Evolutionary conservation across 1,140 invertebrate genomes (phyloP), one percentile per base, ranked within the genome.

Genomic region (Oppia nitens): DNA sequence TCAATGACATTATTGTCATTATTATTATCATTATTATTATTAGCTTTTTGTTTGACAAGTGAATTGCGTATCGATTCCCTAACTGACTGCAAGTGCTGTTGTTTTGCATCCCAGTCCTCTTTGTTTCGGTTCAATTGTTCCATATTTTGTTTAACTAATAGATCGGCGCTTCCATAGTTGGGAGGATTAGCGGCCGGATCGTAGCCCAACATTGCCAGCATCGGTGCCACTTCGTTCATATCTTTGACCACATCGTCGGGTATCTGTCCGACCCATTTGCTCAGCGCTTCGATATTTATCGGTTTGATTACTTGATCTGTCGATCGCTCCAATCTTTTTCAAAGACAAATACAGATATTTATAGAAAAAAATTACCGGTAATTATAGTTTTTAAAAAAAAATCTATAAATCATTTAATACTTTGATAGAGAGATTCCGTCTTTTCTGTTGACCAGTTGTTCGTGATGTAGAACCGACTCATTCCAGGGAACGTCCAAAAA

Each of bases 291-390:
- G 60, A 92, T 73, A 76, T 98, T 98, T 14, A 98, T 84, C 4
- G 95, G 92, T 71, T 96, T 96, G 69, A 97, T 90, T 54, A 98
- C 93, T 78, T 98, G 94, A 76, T 98, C 94, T 61, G 91, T 94
- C 17, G 93, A 97, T 57, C 92, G 79, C 74, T 98, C 94, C 65
- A 93, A 87, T 74, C 91, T 96, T 76, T 51, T 6, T 51, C 14
- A 28, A 9, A 9, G 49, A 25, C 6, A 51, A 25, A 9, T 76
- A 76, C 66, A 60, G 67, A 65, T 70, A 66, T 62, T 55, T 11
- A 54, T 17, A 61, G 26, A 24, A 57, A 52, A 45, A 45, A 14
- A 51, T 51, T 25, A 29, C 26, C 9, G 26, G 25, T 24, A n/a
- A 53, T 2, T 20, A 45, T 4, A 26, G 63, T 66, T 57, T 53